These are phyloP conservation scores for Paralvinella palmiformis DNA, from an alignment of 1,140 invertebrate species.

Conservation along the genomic window DNA sequence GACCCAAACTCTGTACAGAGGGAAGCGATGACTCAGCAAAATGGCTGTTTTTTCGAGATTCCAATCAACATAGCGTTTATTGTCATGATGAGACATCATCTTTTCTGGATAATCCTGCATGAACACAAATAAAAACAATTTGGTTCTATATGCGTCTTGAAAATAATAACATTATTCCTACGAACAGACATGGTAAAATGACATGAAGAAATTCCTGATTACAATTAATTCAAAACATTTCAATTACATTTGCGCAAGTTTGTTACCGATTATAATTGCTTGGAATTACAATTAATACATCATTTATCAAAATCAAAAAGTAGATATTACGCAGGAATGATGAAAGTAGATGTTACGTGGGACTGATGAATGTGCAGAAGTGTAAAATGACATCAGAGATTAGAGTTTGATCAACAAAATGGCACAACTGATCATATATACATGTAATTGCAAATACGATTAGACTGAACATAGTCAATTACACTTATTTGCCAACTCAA, in stretches of 20 bases:
- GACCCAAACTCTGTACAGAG: slow-evolving; percentile 64
- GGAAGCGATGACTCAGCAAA: slow-evolving; percentile 64
- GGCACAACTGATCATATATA: no score
- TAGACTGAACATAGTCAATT: no score
- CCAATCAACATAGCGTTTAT: slow-evolving; percentile 67
- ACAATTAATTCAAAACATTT: background rate
- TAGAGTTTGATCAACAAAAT: no score
- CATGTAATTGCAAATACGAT: no score
- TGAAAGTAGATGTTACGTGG: no score
- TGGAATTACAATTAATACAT: no score
- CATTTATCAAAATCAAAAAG: no score
- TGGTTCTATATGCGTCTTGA: background rate
- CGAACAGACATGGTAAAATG: background rate
- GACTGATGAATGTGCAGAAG: no score
- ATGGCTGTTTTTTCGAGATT: slow-evolving; percentile 68
- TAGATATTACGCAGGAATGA: no score
- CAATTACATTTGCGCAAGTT: background rate
- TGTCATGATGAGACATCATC: slow-evolving; percentile 68
- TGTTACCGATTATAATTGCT: no score
- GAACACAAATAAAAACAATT: slow-evolving; percentile 5
- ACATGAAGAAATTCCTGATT: background rate
- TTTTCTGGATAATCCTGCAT: slow-evolving; percentile 70
- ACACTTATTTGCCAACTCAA: no score
- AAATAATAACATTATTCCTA: slow-evolving; percentile 14
- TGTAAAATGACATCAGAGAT: no score